Evolutionary conservation across 2,888 invertebrate species (phyloP).

Genomic region (Brachypalpus laphriformis): DNA sequence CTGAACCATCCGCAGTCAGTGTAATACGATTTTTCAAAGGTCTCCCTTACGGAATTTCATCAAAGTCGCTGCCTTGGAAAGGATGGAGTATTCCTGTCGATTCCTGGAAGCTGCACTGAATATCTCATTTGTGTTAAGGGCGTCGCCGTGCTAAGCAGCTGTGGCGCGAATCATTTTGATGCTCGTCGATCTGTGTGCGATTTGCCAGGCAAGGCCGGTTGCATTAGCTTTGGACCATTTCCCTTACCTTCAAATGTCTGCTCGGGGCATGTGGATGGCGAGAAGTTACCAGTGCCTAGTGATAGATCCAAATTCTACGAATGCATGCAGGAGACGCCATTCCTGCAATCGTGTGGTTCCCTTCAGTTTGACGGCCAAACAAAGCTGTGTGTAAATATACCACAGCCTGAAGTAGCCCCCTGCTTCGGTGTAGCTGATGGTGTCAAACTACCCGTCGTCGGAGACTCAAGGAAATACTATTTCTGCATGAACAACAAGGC

Average conservation of each 20-base stretch:
- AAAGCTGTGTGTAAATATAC: neutral
- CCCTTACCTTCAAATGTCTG: conserved; percentile 74
- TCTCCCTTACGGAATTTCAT: neutral
- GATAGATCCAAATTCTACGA: conserved; percentile 79
- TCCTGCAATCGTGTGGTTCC: conserved; percentile 5
- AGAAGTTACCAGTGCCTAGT: conserved; percentile 78
- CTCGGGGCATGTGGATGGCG: conserved; percentile 76
- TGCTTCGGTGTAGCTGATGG: conserved; percentile 41
- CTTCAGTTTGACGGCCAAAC: conserved; percentile 1
- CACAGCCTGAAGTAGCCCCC: neutral
- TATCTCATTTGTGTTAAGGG: conserved; percentile 78
- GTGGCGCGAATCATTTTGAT: conserved; percentile 77
- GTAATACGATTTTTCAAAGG: neutral
- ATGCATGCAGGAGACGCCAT: conserved; percentile 67
- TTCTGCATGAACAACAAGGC: conserved; percentile 54
- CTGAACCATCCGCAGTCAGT: too few relatives aligned
- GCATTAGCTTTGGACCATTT: conserved; percentile 20
- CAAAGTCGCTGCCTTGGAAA: conserved; percentile 43
- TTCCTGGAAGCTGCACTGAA: conserved; percentile 77
- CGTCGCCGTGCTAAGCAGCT: conserved; percentile 76
- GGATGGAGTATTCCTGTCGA: conserved; percentile 77
- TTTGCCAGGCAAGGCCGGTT: conserved; percentile 73
- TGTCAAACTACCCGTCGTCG: conserved; percentile 11
- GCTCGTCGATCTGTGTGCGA: conserved; percentile 73
- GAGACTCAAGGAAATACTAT: conserved; percentile 32